Conservation (phyloP, 2,888 invertebrate genomes). For the Limnephilus marmoratus region DNA sequence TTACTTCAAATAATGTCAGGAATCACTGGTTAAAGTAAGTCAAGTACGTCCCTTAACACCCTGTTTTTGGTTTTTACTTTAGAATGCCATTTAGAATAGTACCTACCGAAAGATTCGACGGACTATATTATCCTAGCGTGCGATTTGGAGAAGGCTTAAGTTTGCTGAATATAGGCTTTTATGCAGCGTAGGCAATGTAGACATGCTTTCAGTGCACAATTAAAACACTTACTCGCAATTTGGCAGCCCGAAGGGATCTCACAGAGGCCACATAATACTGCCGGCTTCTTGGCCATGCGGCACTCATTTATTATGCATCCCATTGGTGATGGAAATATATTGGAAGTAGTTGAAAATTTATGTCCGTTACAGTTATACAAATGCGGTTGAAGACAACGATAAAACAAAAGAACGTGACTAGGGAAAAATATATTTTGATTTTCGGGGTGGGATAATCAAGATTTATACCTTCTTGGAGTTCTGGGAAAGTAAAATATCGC, state of each 20-base stretch:
- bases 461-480: conserved; percentile 28
- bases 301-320: background rate
- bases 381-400: conserved; percentile 22
- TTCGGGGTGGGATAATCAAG: conserved; percentile 6
- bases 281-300: background rate
- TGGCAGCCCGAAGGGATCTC: background rate
- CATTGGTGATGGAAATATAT: background rate
- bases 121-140: background rate
- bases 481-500: background rate
- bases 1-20: too few relatives aligned
- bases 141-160: background rate
- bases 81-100: too few relatives aligned
- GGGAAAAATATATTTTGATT: conserved; percentile 27
- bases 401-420: conserved; percentile 30
- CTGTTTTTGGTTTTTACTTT: background rate
- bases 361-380: conserved; percentile 21
- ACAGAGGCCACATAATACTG: background rate
- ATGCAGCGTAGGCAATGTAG: background rate
- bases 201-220: background rate
- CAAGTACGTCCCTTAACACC: too few relatives aligned
- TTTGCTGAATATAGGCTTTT: background rate
- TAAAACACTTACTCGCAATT: background rate
- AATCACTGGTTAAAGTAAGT: too few relatives aligned
- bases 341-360: conserved; percentile 10
- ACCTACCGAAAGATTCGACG: background rate